Evolutionary conservation across 2,888 invertebrate genomes (phyloP), one percentile per base, ranked within the genome.

Genomic region (Epistrophella euchroma): DNA sequence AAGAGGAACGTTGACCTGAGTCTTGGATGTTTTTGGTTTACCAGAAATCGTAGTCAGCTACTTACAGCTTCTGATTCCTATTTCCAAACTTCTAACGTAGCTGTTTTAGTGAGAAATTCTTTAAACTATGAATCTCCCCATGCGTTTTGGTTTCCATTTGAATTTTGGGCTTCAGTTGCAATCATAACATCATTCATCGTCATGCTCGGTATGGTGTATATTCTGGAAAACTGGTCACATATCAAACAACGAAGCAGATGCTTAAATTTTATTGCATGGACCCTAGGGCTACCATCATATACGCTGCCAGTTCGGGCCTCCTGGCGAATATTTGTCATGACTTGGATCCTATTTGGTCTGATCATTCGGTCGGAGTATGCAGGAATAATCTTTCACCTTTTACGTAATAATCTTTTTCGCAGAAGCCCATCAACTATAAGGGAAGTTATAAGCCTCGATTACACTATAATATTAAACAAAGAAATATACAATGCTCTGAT

Each of bases 51-150:
- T 0, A 52, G 73, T 2, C 37, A 52, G 15, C 76, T 88, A 10
- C 76, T 89, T 15, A 89, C 89, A 1, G 76, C 90, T 4, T 88
- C 88, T 2, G 88, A 88, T 40, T 88, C 89, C 0, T 89, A 90
- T 64, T 89, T 89, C 55, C 89, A 89, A 15, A 87, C 88, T 56
- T 87, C 84, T 0, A 47, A 89, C 43, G 85, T 89, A 2, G 82
- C 88, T 22, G 88, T 88, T 22, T 64, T 90, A 35, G 73, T 88
- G 1, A 28, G 88, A 6, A 88, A 87, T 6, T 80, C 88, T 0
- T 76, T 89, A 71, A 88, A 88, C 22, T 47, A 89, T 11, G 10
- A 40, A 15, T 17, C 17, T 13, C 56, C 75, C 2, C 45, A 75
- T 55, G 4, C 64, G n/a, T n/a, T 76, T 11, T 60, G 88, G 88